Base-by-base conservation (phyloP, 2,113 vertebrate genomes). In the Pteronura brasiliensis region DNA sequence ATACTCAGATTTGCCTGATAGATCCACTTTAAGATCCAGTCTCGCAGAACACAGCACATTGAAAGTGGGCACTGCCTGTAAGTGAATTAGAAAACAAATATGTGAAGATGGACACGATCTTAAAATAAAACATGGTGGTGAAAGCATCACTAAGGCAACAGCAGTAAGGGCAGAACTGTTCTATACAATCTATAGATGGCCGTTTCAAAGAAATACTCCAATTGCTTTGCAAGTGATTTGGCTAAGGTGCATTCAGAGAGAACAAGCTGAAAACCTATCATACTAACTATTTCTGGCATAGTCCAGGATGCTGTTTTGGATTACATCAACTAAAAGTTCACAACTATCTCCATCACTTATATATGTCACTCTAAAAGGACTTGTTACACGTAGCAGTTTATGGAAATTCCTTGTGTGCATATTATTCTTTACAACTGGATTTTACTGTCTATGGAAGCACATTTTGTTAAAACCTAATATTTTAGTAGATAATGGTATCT, bases 131-230 rank as follows among this genome's bases (percentile, higher is more conserved):
- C 49, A 36, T 42, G 14, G 44, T 69, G 63, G 55, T 80, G 86
- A 83, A 96, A 97, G 92, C 93, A 89, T 97, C 97, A 96, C 92
- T 97, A 97, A 96, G 97, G 74, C 82, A 96, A 96, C 63, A 25
- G 12, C 55, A 92, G 67, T 39, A 71, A 87, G 12, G 31, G 49
- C 5, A 95, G 21, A 89, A 93, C 6, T 55, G 71, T 34, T 95
- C 21, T 14, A 61, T 72, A 81, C 7, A 39, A 59, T 86, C 74
- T 92, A 13, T 71, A 96, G 79, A 97, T 80, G 89, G 34, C 12
- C 49, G 23, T 55, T 47, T 69, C 93, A 52, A 97, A 80, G 65
- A 91, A 55, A 71, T 83, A 83, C 42, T 91, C 47, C 67, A 87
- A 39, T 67, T 67, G 79, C 79, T 94, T 59, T 82, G 55, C 49